Conservation (phyloP, 2,888 invertebrate species). For the Pristionchus maxplancki region DNA sequence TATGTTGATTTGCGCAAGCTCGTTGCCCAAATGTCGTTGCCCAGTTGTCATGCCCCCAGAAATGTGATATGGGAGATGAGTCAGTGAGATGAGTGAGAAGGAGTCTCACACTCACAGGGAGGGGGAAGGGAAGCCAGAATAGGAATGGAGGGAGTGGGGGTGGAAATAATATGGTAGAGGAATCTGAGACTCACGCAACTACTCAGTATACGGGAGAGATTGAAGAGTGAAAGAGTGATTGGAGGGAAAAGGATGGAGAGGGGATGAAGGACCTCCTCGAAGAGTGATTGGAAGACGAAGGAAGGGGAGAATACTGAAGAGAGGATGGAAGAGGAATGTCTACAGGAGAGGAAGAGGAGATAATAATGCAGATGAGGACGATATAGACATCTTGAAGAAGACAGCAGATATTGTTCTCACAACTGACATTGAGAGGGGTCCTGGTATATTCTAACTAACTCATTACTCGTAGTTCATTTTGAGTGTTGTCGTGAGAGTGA, state of each 20-base stretch:
- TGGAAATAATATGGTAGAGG: slow-evolving; percentile 18
- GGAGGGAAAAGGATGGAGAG: background rate
- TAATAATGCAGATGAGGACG: background rate
- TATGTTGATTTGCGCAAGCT: too few relatives aligned
- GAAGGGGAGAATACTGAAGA: slow-evolving; percentile 1
- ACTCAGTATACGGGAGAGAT: background rate
- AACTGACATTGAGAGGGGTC: background rate
- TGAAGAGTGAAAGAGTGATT: background rate
- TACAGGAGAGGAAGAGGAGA: background rate
- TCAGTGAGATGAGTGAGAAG: slow-evolving; percentile 15
- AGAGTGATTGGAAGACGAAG: slow-evolving; percentile 31
- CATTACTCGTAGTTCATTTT: background rate
- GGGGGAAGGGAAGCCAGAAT: background rate
- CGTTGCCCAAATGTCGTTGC: too few relatives aligned
- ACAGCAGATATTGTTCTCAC: background rate
- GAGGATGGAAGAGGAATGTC: background rate
- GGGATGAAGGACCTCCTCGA: slow-evolving; percentile 12
- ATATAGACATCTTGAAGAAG: background rate
- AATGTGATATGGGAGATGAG: slow-evolving; percentile 32
- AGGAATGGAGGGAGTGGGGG: background rate
- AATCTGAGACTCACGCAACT: slow-evolving; percentile 20
- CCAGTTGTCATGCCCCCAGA: too few relatives aligned
- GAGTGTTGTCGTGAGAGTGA: background rate
- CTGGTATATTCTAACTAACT: background rate
- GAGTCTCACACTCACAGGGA: background rate